A percentile compares a stretch with the other conserved stretches of the same genome.
phyloP scores from a whole-genome alignment of 2,888 invertebrate species.

The Apomyelois bistriatella region DNA sequence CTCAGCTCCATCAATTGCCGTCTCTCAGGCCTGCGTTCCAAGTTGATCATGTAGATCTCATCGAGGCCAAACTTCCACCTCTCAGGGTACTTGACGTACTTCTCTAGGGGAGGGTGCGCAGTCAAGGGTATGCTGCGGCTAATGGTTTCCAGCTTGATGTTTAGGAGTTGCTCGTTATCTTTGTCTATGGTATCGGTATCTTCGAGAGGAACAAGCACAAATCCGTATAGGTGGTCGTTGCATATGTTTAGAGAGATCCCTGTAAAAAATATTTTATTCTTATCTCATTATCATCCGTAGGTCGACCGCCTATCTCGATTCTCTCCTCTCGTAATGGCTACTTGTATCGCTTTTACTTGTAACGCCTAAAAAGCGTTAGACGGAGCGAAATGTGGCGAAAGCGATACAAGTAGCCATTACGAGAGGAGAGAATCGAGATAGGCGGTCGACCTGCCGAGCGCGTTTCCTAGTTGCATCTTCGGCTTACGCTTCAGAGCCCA shows the following conservation, averaged over 20 bases:
- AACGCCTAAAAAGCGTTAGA: no score
- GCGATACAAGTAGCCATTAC: no score
- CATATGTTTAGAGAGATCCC: slow-evolving; percentile 79
- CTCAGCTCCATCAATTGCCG: slow-evolving; percentile 87
- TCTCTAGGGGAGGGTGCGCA: slow-evolving; percentile 54
- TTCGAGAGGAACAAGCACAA: slow-evolving; percentile 89
- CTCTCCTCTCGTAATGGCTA: no score
- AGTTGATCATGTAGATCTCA: slow-evolving; percentile 95
- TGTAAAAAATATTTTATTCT: slow-evolving; percentile 24
- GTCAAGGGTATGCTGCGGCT: slow-evolving; percentile 76
- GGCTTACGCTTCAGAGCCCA: no score
- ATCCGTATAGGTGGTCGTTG: slow-evolving; percentile 91
- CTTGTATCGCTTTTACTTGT: no score
- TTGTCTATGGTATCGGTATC: slow-evolving; percentile 80
- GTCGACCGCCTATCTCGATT: no score
- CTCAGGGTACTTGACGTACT: slow-evolving; percentile 50
- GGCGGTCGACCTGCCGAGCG: no score
- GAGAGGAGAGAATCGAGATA: no score
- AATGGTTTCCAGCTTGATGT: slow-evolving; percentile 87
- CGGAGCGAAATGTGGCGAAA: no score
- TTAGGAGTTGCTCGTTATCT: slow-evolving; percentile 86
- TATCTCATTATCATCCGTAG: no score
- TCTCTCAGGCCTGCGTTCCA: slow-evolving; percentile 90
- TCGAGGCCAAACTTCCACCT: slow-evolving; percentile 86
- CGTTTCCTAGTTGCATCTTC: no score